Percentiles rank a stretch among this genome's conserved stretches.
phyloP scores from a whole-genome alignment of 2,888 invertebrate genomes.

The Molorchus minor region DNA sequence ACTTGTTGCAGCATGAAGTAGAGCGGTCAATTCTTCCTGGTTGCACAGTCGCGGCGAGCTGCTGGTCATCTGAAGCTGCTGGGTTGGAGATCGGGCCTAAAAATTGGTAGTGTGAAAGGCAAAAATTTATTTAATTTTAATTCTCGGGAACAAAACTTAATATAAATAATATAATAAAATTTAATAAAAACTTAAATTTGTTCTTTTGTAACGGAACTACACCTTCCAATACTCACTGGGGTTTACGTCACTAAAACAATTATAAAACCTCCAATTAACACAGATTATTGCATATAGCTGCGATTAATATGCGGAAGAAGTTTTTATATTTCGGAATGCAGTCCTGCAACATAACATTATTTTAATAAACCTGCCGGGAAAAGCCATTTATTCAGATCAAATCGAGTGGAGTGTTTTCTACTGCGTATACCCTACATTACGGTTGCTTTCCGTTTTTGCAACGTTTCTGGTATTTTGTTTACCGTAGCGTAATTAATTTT shows the following conservation, averaged over 20 bases:
- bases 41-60: no score
- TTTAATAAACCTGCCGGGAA: constrained; percentile 10
- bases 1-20: no score
- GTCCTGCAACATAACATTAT: constrained; percentile 10
- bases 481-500: constrained; percentile 10
- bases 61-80: no score
- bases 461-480: constrained; percentile 13
- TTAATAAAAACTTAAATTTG: background rate
- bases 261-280: constrained; percentile 13
- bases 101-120: no score
- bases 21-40: no score
- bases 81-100: no score
- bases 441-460: constrained; percentile 16
- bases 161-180: background rate
- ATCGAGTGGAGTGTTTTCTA: background rate
- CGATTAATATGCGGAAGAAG: constrained; percentile 13
- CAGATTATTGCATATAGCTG: background rate
- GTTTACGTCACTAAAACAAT: constrained; percentile 4
- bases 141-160: no score
- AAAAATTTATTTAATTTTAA: no score
- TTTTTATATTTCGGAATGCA: constrained; percentile 7
- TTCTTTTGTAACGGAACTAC: background rate
- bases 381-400: constrained; percentile 10
- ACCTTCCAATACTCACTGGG: background rate
- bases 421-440: constrained; percentile 4